phyloP scores from a whole-genome alignment of 2,113 vertebrate genomes.

The Tichodroma muraria region DNA sequence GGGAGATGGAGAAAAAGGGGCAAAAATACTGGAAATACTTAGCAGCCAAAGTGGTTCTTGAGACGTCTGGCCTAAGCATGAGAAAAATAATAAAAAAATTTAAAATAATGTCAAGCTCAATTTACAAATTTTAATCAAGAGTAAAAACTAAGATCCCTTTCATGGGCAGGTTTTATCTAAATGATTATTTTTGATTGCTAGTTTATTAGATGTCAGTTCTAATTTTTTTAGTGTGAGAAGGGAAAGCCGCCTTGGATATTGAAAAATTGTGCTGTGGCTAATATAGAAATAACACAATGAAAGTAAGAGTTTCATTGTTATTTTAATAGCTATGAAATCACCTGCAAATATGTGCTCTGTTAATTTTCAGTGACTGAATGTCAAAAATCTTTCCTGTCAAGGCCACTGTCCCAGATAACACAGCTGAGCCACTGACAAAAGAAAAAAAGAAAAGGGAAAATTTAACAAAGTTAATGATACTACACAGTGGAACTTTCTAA shows the following conservation, averaged over 20 bases:
- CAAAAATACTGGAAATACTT: not conserved
- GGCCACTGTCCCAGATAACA: not conserved
- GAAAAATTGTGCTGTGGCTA: not conserved
- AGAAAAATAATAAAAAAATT: not conserved
- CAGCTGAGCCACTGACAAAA: not conserved
- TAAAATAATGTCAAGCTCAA: not conserved
- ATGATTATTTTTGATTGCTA: not conserved
- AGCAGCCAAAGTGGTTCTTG: not conserved
- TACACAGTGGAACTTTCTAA: not conserved
- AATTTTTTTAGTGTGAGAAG: not conserved
- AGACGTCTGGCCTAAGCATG: not conserved
- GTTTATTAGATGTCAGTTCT: not conserved
- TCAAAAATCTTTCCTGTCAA: not conserved
- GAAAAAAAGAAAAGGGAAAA: not conserved
- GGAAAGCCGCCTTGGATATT: not conserved
- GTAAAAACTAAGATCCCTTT: not conserved
- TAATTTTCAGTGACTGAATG: not conserved
- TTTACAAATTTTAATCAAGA: not conserved
- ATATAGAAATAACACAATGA: not conserved
- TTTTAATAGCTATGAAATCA: not conserved
- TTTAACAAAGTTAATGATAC: not conserved
- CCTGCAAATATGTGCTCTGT: not conserved
- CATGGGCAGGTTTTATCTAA: not conserved
- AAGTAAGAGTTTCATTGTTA: not conserved
- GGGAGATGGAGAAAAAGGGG: not conserved